Percentiles rank a stretch among this genome's conserved stretches.
Conservation (phyloP, 2,888 invertebrate genomes). For the Nycteola revayana region DNA sequence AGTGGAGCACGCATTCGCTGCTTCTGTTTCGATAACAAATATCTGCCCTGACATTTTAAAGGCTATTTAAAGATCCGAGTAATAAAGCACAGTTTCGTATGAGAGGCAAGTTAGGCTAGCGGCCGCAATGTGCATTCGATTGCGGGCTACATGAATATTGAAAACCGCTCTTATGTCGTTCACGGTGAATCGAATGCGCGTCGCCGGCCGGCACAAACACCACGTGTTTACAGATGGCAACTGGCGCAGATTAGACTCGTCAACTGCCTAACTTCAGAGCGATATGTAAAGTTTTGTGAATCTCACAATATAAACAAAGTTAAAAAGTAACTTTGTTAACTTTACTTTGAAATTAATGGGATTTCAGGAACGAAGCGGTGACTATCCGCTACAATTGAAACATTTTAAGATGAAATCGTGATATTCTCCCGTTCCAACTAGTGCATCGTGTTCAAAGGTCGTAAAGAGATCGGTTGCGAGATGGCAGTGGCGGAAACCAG, state of each 20-base stretch:
- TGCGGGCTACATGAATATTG: constrained; percentile 65
- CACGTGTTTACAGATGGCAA: constrained; percentile 73
- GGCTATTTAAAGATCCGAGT: constrained; percentile 40
- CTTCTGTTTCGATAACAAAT: constrained; percentile 48
- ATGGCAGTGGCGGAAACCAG: constrained; percentile 15
- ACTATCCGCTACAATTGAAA: constrained; percentile 30
- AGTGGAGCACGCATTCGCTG: constrained; percentile 42
- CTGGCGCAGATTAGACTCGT: constrained; percentile 59
- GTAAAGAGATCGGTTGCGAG: constrained; percentile 36
- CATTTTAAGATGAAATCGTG: constrained; percentile 32
- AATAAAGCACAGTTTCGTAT: constrained; percentile 59
- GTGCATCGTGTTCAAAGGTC: constrained; percentile 40
- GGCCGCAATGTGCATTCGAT: constrained; percentile 69
- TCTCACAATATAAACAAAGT: too few species aligned
- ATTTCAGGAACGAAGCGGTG: constrained; percentile 31
- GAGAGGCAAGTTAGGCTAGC: constrained; percentile 35
- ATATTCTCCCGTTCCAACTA: constrained; percentile 42
- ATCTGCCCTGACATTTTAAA: constrained; percentile 40
- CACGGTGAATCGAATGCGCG: constrained; percentile 59
- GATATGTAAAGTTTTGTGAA: constrained; percentile 60
- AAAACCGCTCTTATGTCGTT: constrained; percentile 72
- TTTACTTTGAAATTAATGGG: constrained; percentile 14
- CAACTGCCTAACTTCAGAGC: constrained; percentile 53
- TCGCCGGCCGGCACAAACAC: constrained; percentile 47
- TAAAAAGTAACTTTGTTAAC: too few species aligned